A percentile compares a stretch with the other conserved stretches of the same genome.
phyloP scores from a whole-genome alignment of 92 coral and sea anemone genomes.

The Ricordea florida region DNA sequence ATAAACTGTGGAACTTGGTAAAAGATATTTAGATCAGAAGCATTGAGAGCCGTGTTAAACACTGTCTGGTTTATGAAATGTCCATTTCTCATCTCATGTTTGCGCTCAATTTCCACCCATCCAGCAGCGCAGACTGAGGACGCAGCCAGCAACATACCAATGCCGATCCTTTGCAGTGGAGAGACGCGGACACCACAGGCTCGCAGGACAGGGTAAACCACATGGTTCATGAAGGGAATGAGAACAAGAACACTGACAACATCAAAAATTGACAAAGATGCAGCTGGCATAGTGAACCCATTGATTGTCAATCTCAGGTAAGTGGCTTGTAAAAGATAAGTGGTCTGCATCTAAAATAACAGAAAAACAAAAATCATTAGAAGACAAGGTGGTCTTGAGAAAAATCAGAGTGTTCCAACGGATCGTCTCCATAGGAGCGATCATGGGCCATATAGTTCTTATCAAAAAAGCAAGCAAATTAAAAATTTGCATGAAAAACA shows the following conservation, averaged over 20 bases:
- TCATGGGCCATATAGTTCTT: too few relatives aligned
- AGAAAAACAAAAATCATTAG: neutral
- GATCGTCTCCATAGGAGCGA: too few relatives aligned
- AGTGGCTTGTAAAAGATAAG: constrained; percentile 85
- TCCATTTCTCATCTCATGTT: neutral
- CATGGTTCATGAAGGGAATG: constrained; percentile 65
- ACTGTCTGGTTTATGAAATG: neutral
- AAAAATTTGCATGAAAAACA: too few relatives aligned
- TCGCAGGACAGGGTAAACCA: constrained; percentile 58
- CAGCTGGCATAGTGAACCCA: constrained; percentile 23
- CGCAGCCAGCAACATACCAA: constrained; percentile 63
- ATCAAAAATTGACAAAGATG: constrained; percentile 55
- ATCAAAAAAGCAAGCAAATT: too few relatives aligned
- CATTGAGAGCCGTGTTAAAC: constrained; percentile 5
- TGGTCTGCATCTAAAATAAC: constrained; percentile 73
- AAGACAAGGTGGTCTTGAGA: too few relatives aligned
- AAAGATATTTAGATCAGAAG: constrained; percentile 59
- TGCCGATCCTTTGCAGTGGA: constrained; percentile 74
- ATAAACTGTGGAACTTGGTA: constrained; percentile 81
- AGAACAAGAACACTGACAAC: constrained; percentile 40
- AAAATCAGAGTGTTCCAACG: too few relatives aligned
- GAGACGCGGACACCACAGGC: constrained; percentile 50
- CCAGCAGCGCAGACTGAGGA: constrained; percentile 74
- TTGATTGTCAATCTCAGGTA: constrained; percentile 70
- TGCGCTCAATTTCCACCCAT: constrained; percentile 49